phyloP scores from a whole-genome alignment of 2,797 vertebrate species.

The Lophius americanus region DNA sequence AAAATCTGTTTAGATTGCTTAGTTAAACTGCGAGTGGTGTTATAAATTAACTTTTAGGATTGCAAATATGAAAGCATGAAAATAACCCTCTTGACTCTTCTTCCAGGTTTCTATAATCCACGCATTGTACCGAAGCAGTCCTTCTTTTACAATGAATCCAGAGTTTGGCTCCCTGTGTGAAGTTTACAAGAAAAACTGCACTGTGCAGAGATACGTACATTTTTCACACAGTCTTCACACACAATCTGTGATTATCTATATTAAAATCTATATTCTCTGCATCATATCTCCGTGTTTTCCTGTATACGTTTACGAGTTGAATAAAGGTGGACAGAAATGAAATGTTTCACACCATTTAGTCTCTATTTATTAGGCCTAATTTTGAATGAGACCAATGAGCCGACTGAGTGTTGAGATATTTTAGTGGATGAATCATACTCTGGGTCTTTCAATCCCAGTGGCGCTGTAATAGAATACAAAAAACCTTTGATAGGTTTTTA shows the following conservation, averaged over 20 bases:
- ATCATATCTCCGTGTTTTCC: constrained; percentile 5
- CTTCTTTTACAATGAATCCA: constrained; percentile 76
- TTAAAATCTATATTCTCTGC: not conserved
- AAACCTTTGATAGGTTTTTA: constrained; percentile 6
- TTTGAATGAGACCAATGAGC: not conserved
- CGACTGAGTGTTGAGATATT: not conserved
- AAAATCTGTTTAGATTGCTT: not conserved
- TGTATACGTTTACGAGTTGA: not conserved
- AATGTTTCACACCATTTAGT: constrained; percentile 13
- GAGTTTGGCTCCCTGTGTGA: constrained; percentile 77
- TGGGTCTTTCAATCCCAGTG: not conserved
- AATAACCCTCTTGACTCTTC: constrained; percentile 3
- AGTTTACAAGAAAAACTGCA: constrained; percentile 1
- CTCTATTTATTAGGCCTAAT: not conserved
- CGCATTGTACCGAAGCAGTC: constrained; percentile 71
- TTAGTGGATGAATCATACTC: constrained; percentile 2
- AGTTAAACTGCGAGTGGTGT: not conserved
- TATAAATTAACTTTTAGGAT: not conserved
- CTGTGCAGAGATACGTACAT: not conserved
- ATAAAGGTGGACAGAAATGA: not conserved
- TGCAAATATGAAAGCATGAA: not conserved
- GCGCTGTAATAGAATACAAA: not conserved
- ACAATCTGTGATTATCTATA: not conserved
- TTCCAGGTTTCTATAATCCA: constrained; percentile 79
- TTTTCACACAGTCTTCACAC: not conserved